Evolutionary conservation across 2,797 vertebrate genomes (phyloP), one percentile per base, ranked within the genome.

Genomic region (Podarcis siculus): DNA sequence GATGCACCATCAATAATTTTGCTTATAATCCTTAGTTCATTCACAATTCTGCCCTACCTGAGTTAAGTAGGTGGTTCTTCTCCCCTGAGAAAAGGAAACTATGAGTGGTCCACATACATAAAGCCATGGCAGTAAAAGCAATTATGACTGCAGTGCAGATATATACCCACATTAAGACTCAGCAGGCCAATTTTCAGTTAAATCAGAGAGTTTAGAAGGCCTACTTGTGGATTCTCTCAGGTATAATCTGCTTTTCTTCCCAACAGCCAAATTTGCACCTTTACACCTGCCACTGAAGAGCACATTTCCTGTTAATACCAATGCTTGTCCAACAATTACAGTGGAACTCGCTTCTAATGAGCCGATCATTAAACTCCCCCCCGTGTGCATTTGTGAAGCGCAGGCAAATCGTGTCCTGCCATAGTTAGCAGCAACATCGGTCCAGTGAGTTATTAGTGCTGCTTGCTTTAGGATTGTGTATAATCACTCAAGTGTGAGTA

Each of bases 371-470:
- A 89, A 81, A 86, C 5, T 81, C 82, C 37, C 87, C 86, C 75
- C 5, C 2, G 37, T 61, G 78, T 4, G 73, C 37, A 3, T 79
- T 85, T 91, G 87, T 42, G 80, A 55, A 90, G 91, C 85, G 76
- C 4, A 8, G 37, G 80, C 82, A 92, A 69, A 81, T 32, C 2
- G 49, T 82, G 83, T 64, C 89, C 78, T 90, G 86, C 89, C 32
- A 84, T 69, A 89, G 87, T 90, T 83, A 82, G 87, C 84, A 85
- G 88, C 91, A 45, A 82, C 89, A 85, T 87, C 90, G 84, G 91
- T 67, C 86, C 90, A 85, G 91, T 86, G 93, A 89, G 84, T 72
- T 92, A 91, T 93, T 79, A 95, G 84, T 82, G 81, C 0, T 19
- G 85, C 76, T 64, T 85, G 61, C 75, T 27, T 67, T 25, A 1